A percentile compares a stretch with the other conserved stretches of the same genome.
These are phyloP conservation scores for Anastrepha obliqua DNA, from an alignment of 1,140 invertebrate genomes.

Conservation along the genomic window DNA sequence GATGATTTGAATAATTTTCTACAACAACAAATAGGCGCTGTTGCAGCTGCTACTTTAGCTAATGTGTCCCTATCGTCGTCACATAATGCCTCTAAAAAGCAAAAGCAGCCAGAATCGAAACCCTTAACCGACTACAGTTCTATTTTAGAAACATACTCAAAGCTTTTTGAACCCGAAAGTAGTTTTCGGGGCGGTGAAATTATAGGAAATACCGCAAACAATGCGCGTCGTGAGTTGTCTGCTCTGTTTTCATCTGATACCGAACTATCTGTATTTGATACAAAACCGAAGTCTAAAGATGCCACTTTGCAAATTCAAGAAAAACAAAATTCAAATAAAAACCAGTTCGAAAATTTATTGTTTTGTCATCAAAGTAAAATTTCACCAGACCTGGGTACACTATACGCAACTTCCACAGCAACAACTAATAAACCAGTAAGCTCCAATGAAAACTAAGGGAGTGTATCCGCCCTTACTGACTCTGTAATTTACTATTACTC, in stretches of 20 bases:
- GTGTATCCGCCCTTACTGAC: constrained; percentile 62
- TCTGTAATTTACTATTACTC: constrained; percentile 71
- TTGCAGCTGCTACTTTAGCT: constrained; percentile 62
- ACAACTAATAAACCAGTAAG: constrained; percentile 55
- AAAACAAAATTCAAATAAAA: constrained; percentile 70
- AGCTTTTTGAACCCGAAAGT: constrained; percentile 70
- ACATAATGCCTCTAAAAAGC: constrained; percentile 56
- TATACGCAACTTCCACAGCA: constrained; percentile 65
- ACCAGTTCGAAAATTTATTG: constrained; percentile 68
- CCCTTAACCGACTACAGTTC: constrained; percentile 66
- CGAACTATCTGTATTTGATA: constrained; percentile 45
- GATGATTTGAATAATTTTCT: constrained; percentile 70
- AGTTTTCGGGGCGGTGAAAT: constrained; percentile 64
- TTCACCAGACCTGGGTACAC: constrained; percentile 68
- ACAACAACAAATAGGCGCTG: constrained; percentile 71
- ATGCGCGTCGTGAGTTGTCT: constrained; percentile 66
- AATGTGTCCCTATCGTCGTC: constrained; percentile 48
- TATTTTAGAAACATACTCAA: constrained; percentile 70
- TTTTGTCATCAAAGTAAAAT: constrained; percentile 71
- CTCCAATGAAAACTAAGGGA: constrained; percentile 54
- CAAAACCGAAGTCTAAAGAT: constrained; percentile 55
- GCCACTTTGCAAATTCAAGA: constrained; percentile 57
- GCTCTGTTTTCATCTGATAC: constrained; percentile 62
- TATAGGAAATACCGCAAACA: constrained; percentile 61
- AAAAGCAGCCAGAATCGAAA: constrained; percentile 58